Evolutionary conservation across 2,888 invertebrate genomes (phyloP).

Genomic region (Mythimna lalbum): DNA sequence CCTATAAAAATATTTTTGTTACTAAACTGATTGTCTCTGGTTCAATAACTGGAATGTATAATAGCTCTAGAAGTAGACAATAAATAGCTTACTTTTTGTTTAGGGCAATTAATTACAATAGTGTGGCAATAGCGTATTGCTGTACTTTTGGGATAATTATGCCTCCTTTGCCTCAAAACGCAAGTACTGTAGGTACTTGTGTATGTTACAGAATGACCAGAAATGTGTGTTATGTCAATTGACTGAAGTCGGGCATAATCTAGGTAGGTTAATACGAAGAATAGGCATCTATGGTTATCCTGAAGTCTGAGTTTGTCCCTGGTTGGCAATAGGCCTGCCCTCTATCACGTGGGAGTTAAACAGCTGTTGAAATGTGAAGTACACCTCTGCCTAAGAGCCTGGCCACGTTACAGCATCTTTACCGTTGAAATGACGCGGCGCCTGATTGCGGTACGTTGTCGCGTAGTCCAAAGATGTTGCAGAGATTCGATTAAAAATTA

Average conservation of each 20-base stretch:
- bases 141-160: slow-evolving; percentile 15
- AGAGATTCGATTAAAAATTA: no score
- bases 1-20: slow-evolving; percentile 79
- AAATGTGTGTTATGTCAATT: slow-evolving; percentile 14
- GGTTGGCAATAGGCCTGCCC: background rate
- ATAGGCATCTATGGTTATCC: slow-evolving; percentile 5
- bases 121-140: slow-evolving; percentile 42
- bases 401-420: no score
- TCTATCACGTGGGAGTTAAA: background rate
- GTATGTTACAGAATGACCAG: slow-evolving; percentile 23
- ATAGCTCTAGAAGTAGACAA: slow-evolving; percentile 68
- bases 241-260: slow-evolving; percentile 8
- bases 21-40: slow-evolving; percentile 63
- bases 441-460: no score
- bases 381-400: background rate
- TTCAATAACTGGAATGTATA: slow-evolving; percentile 60
- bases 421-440: no score
- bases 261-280: slow-evolving; percentile 1
- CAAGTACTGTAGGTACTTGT: slow-evolving; percentile 33
- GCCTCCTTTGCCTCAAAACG: slow-evolving; percentile 31
- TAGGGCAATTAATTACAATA: slow-evolving; percentile 25
- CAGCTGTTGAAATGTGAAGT: background rate
- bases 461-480: no score
- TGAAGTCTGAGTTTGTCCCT: background rate
- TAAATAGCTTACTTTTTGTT: slow-evolving; percentile 64